phyloP scores from a whole-genome alignment of 2,113 vertebrate genomes.

The Actenoides lindsayi region DNA sequence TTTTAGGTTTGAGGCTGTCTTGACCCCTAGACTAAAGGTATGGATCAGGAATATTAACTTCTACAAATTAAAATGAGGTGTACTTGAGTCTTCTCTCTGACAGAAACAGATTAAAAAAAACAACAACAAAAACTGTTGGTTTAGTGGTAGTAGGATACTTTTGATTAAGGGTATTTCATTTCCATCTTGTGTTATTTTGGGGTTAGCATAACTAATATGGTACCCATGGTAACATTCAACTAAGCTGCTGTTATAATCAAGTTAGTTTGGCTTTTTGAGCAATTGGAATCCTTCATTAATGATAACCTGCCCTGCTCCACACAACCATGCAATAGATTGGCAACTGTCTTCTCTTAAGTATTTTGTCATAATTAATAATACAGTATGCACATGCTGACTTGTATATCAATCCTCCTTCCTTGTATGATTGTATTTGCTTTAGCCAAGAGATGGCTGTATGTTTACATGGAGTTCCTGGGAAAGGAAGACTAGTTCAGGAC shows the following conservation, averaged over 20 bases:
- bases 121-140: not conserved
- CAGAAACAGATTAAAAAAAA: not conserved
- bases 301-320: not conserved
- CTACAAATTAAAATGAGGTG: not conserved
- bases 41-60: not conserved
- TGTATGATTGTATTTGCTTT: not conserved
- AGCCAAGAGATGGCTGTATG: not conserved
- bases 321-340: accelerated
- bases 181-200: not conserved
- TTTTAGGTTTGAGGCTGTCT: not conserved
- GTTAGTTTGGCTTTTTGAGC: not conserved
- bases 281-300: not conserved
- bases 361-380: not conserved
- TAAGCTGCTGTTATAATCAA: not conserved
- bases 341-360: accelerated
- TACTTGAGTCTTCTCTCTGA: not conserved
- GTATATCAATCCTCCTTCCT: not conserved
- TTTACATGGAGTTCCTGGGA: not conserved
- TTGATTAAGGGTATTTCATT: not conserved
- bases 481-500: not conserved
- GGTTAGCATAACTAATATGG: not conserved
- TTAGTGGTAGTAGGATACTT: not conserved
- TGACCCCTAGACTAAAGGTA: not conserved
- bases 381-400: not conserved
- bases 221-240: not conserved